These are phyloP conservation scores for Sinonovacula constricta DNA, from an alignment of 1,140 invertebrate genomes.

Conservation along the genomic window DNA sequence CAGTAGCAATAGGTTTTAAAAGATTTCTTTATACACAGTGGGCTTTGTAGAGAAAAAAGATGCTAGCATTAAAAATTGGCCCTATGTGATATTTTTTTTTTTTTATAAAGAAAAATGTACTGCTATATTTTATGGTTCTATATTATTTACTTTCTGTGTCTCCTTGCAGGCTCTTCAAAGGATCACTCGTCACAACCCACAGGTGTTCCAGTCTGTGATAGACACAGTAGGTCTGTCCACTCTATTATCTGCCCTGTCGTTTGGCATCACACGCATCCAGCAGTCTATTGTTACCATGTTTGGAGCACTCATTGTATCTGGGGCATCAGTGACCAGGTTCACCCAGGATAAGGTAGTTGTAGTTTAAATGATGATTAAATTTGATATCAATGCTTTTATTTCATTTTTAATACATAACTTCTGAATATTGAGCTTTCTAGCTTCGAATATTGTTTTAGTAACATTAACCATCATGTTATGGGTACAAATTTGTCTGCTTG, in stretches of 20 bases:
- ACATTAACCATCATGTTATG: too few species aligned
- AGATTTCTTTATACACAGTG: too few species aligned
- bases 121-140: too few species aligned
- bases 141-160: conserved; percentile 10
- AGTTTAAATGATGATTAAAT: too few species aligned
- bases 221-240: conserved; percentile 76
- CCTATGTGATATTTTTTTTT: not conserved
- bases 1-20: too few species aligned
- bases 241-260: conserved; percentile 69
- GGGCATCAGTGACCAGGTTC: conserved; percentile 63
- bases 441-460: too few species aligned
- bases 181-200: conserved; percentile 71
- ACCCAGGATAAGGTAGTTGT: conserved; percentile 76
- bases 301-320: conserved; percentile 69
- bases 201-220: conserved; percentile 75
- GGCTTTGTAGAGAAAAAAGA: too few species aligned
- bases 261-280: conserved; percentile 74
- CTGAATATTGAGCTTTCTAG: too few species aligned
- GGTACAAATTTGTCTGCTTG: too few species aligned
- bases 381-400: too few species aligned
- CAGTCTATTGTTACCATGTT: conserved; percentile 78
- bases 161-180: conserved; percentile 76
- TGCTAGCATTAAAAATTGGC: not conserved
- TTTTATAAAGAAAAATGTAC: too few species aligned
- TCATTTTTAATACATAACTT: too few species aligned